Conservation (phyloP, 2,888 invertebrate genomes). For the Adineta ricciae region DNA sequence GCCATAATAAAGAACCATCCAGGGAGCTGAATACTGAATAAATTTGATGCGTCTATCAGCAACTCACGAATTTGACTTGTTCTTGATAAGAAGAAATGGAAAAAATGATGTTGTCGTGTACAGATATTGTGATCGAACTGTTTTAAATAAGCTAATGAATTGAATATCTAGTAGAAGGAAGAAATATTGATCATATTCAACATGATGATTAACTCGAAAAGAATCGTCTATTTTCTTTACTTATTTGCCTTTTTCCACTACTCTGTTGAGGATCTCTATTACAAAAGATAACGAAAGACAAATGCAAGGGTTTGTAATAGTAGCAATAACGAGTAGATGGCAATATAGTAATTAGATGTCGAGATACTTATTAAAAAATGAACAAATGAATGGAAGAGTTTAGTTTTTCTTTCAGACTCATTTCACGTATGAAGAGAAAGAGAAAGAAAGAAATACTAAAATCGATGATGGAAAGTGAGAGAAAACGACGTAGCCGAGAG, state of each 20-base stretch:
- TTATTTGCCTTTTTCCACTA: neutral
- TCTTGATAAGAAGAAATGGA: neutral
- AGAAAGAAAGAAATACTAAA: neutral
- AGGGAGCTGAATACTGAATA: neutral
- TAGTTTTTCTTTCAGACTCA: neutral
- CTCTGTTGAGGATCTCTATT: neutral
- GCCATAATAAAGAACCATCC: conserved; percentile 3
- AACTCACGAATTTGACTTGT: neutral
- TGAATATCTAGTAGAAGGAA: neutral
- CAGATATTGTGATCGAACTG: neutral
- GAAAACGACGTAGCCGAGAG: neutral
- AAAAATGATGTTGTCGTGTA: neutral
- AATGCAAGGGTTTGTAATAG: neutral
- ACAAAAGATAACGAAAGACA: neutral
- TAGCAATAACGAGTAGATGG: neutral
- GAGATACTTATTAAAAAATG: neutral
- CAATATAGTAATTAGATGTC: neutral
- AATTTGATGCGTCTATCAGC: neutral
- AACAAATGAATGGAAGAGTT: neutral
- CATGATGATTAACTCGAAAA: neutral
- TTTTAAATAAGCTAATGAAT: neutral
- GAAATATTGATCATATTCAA: neutral
- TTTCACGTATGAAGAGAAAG: neutral
- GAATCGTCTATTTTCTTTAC: neutral
- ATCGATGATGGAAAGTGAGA: neutral